Evolutionary conservation across 2,888 invertebrate species (phyloP), one percentile per base, ranked within the genome.

Genomic region (Dryadula phaetusa): DNA sequence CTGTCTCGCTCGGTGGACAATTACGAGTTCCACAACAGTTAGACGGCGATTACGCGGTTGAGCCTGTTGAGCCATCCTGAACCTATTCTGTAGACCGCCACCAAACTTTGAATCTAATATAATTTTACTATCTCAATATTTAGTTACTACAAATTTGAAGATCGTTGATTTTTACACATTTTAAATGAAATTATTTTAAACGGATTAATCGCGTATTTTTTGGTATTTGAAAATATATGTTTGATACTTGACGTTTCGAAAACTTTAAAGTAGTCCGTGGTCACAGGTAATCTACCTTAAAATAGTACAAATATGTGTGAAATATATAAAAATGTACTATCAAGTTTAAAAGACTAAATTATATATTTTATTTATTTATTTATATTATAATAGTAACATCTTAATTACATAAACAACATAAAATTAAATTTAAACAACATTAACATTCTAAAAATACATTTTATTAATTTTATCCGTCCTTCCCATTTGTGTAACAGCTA

Each of bases 21-120:
- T 90, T 89, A 90, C 86, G 78, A 82, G 81, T 82, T 83, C 82
- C 79, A 82, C 81, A 83, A 82, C 80, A 77, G 84, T 82, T 82
- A 80, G 82, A 81, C 78, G 78, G 79, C 82, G 83, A 85, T 87
- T 82, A 84, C 80, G 79, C 79, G 79, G 78, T 78, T 79, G 79
- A 81, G 82, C 82, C 81, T 78, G 75, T 80, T 77, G 81, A 81
- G 78, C 79, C 80, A 74, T 76, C 75, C 69, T 62, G 68, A 66
- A 69, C 62, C 62, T 53, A 60, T 62, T 22, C 22, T 28, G 22
- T 49, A 18, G 46, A 40, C 69, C 63, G 64, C 61, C 64, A 56
- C 58, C 61, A 49, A 46, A 54, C 66, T 60, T 69, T 68, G 61
- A 75, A 64, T 70, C 20, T 40, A 37, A 67, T 69, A 63, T 70